Base-by-base conservation (phyloP, 2,888 invertebrate genomes). In the Cantharis rustica region DNA sequence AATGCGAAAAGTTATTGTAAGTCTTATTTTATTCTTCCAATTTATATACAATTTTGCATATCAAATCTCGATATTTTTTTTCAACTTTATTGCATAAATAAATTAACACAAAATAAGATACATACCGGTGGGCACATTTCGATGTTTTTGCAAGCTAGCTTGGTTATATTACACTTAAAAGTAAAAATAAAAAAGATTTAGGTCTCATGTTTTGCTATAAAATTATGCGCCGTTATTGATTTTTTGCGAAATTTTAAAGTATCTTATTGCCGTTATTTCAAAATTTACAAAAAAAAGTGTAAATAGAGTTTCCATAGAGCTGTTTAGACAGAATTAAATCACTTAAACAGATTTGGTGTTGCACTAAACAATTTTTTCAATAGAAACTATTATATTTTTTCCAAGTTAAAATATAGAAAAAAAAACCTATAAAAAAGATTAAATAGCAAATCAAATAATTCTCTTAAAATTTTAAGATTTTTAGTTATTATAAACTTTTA, bases 1-100 rank as follows among this genome's bases (percentile, higher is more conserved):
- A 31, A 31, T 61, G 61, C 15, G 2, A n/a, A 13, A 66, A 66
- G 23, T 66, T 20, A 66, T 66, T 23, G 64, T 66, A 20, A 63
- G 17, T 66, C 23, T 47, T 71, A 69, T 69, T 69, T 47, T 47
- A 69, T 17, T 66, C 63, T 72, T 47, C 70, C 70, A 74, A 23
- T 27, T 70, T 64, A 69, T 74, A 63, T 74, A 74, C 70, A 74
- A 70, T 74, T 47, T 20, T 70, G 74, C 70, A 74, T 74, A 70
- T 69, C 69, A 74, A 74, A 70, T 70, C 63, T 61, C 61, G 69
- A 74, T 31, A 70, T 70, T 15, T 69, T 47, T 23, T 69, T 63
- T 20, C 70, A 75, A 68, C n/a, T 16, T 69, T 72, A 74, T 66
- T 69, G 75, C 71, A 71, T 17, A 66, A 23, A 47, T 75, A 16